phyloP scores from a whole-genome alignment of 1,140 invertebrate species.

The Mycetomoellerius zeteki region DNA sequence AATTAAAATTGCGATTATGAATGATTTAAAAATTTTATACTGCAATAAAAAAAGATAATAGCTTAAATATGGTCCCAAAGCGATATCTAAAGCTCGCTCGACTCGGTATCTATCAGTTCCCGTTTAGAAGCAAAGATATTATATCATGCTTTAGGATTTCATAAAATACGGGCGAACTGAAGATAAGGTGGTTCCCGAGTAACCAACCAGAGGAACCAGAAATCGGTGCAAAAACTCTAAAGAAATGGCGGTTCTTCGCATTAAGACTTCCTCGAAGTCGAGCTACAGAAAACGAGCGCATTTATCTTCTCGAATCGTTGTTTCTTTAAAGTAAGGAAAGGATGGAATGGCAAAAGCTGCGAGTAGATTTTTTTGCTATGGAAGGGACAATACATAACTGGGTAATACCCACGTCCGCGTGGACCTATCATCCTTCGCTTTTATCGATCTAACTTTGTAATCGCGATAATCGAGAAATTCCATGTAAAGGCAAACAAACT shows the following conservation, averaged over 20 bases:
- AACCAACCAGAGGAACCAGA: conserved; percentile 56
- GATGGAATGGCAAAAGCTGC: conserved; percentile 20
- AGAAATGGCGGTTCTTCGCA: conserved; percentile 58
- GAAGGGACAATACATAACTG: conserved; percentile 50
- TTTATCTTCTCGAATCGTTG: conserved; percentile 61
- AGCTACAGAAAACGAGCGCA: conserved; percentile 59
- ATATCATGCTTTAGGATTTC: conserved; percentile 60
- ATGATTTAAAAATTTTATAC: conserved; percentile 18
- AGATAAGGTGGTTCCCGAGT: conserved; percentile 38
- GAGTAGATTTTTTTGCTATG: conserved; percentile 6
- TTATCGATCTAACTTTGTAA: conserved; percentile 28
- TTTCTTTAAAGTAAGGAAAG: conserved; percentile 52
- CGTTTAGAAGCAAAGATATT: conserved; percentile 58
- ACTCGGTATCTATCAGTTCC: conserved; percentile 48
- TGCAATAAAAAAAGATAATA: conserved; percentile 9
- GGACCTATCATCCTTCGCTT: conserved; percentile 13
- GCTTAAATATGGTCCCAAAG: not conserved
- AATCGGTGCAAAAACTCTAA: conserved; percentile 62
- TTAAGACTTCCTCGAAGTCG: conserved; percentile 64
- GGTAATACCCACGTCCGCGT: not conserved
- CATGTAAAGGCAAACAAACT: conserved; percentile 13
- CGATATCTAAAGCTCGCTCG: not conserved
- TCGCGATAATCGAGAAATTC: conserved; percentile 33
- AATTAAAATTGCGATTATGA: conserved; percentile 13
- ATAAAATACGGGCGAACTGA: conserved; percentile 54